Base-by-base conservation (phyloP, 2,888 invertebrate genomes). In the Epistrophe grossulariae region DNA sequence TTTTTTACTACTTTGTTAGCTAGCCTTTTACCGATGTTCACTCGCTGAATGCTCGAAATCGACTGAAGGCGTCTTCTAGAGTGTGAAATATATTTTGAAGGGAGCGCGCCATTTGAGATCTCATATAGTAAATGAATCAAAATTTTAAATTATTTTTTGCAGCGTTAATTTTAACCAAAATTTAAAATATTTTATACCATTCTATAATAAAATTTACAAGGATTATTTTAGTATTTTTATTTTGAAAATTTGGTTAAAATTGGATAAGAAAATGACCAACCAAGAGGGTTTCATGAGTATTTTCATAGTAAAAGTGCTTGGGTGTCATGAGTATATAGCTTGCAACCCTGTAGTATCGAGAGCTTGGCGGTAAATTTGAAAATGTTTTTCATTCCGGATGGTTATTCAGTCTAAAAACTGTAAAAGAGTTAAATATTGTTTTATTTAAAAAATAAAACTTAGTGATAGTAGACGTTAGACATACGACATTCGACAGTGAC, bases 211-310 rank as follows among this genome's bases (percentile, higher is more conserved):
- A 84, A 71, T 82, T 79, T 66, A 10, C 81, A 19, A 40, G 50
- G 73, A 88, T 88, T 79, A 89, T 89, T 89, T 90, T 84, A 45
- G 77, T 73, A 89, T 79, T 81, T 87, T 71, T 89, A 48, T 35
- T 62, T 85, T 76, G 2, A 1, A 5, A 78, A 59, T 91, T 45
- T 45, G 90, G 91, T 92, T 92, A 93, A 93, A 91, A 79, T 85
- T 66, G 83, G 38, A 78, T 79, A 52, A n/a, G 66, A 40, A 90
- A 90, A 88, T 91, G 91, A 92, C 91, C 89, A 90, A 89, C 90
- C 92, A 90, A 94, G 95, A 95, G 95, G 95, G 95, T 94, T 95
- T 95, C 94, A 94, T 95, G 95, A 95, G 95, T 95, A 94, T 93
- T 91, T 90, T 91, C 91, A 92, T 91, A 91, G 90, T 91, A 92